Evolutionary conservation across 2,888 invertebrate genomes (phyloP), one percentile per base, ranked within the genome.

Genomic region (Drosophila ustulata): DNA sequence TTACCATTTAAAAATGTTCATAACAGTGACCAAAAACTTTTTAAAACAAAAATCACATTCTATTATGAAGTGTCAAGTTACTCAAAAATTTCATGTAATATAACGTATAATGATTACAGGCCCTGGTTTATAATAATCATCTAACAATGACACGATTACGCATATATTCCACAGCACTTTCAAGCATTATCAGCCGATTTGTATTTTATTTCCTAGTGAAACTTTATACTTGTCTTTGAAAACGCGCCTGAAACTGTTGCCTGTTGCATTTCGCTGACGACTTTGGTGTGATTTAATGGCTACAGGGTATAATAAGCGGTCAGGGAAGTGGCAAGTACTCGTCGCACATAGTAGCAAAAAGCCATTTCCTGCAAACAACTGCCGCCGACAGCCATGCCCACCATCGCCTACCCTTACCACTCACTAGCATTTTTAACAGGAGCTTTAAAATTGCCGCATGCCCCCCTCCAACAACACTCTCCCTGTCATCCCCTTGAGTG

Each of bases 281-380:
- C 41, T 41, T 46, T 8, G 7, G 39, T 30, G 23, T 11, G 3
- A 0, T n/a, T 57, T 57, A 59, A 63, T 71, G 62, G 11, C 50
- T 65, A 63, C 62, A 78, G 76, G 76, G 78, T 78, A 76, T 78
- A 78, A 57, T 70, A 53, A 52, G 78, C 41, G 63, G 56, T 49
- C 55, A 59, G 45, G 58, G 56, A 56, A 62, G 55, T 49, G 64
- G 64, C 67, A 66, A 81, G 68, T 78, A 51, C 64, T 72, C 51
- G 45, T 64, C 64, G 71, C 78, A 85, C 55, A 71, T 66, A 66
- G 80, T 80, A 71, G 77, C 80, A 82, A 78, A 79, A 88, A 82
- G 71, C 80, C 82, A 89, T 86, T 86, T 86, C 85, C 89, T 85
- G 85, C 75, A 81, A 85, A 78, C 88, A 84, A 82, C 80, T 80